Evolutionary conservation across 2,888 invertebrate genomes (phyloP), one percentile per base, ranked within the genome.

Genomic region (Drosophila testacea): DNA sequence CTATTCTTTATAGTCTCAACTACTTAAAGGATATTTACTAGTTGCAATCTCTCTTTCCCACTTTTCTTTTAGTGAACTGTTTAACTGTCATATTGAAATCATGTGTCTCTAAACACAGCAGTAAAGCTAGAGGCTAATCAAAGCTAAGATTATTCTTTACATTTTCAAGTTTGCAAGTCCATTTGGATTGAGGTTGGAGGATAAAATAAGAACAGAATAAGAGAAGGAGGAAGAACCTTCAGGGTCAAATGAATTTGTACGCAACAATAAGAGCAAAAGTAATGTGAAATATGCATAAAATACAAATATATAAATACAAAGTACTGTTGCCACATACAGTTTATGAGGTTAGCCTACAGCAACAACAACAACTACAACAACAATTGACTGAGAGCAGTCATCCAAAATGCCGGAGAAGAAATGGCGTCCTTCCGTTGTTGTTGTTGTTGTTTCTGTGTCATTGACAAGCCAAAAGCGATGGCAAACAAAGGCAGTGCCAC

Each of bases 361-460:
- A 50, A 36, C 32, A 13, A 60, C 32, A 59, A 16, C 47, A 59
- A 16, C 16, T 38, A 38, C 28, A 60, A 55, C 42, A 36, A 46
- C 42, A 41, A 46, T 28, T 28, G 39, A 28, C 13, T 52, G 32
- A 55, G 60, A 42, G 54, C 73, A 69, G 64, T 39, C 64, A 74
- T 30, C 65, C 65, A 64, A 74, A 74, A 78, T 64, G 50, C 59
- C 50, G 64, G 52, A 65, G 62, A 70, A 64, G 71, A 67, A 73
- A 80, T 80, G 77, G 66, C 60, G 75, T 80, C 77, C 80, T 75
- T 80, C 73, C 81, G 69, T 55, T 48, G 27, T 44, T 46, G 42
- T 42, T 72, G 47, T 27, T 64, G 44, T 52, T 66, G 61, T 46
- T 50, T 28, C 46, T 60, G 50, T 61, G 77, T 32, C 77, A 79